Percentiles rank a stretch among this genome's conserved stretches.
Conservation (phyloP, 2,113 vertebrate species). For the Podocnemis expansa region DNA sequence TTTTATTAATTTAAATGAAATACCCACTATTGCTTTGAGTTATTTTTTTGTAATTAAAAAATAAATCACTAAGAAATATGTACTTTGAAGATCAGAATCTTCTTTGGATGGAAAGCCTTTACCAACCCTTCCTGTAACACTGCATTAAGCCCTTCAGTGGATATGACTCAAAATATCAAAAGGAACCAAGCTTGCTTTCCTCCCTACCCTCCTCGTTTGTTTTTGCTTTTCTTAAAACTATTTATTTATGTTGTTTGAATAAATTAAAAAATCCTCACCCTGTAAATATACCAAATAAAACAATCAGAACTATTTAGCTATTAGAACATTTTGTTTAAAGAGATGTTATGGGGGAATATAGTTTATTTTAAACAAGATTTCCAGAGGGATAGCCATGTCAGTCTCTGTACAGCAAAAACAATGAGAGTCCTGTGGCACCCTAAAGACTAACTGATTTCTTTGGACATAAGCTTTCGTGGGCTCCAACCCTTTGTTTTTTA, state of each 20-base stretch:
- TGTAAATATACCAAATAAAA: not conserved
- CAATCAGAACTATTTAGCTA: not conserved
- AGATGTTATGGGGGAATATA: not conserved
- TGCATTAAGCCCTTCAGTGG: not conserved
- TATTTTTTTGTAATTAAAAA: not conserved
- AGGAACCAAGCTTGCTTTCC: not conserved
- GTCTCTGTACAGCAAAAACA: too few relatives aligned
- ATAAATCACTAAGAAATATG: not conserved
- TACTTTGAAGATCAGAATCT: not conserved
- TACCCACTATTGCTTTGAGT: not conserved
- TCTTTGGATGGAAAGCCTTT: not conserved
- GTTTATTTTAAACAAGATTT: too few relatives aligned
- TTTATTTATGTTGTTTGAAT: not conserved
- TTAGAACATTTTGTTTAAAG: not conserved
- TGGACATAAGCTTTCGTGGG: too few relatives aligned
- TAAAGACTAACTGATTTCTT: too few relatives aligned
- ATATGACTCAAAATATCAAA: not conserved
- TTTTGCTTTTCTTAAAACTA: too few relatives aligned
- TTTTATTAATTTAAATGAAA: not conserved
- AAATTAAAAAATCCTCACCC: not conserved
- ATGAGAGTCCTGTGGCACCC: too few relatives aligned
- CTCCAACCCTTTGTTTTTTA: too few relatives aligned
- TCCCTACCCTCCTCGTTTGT: too few relatives aligned
- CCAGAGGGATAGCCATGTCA: too few relatives aligned
- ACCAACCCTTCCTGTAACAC: not conserved